Conservation (phyloP, 2,888 invertebrate genomes). For the Megaustenia siamemsis region DNA sequence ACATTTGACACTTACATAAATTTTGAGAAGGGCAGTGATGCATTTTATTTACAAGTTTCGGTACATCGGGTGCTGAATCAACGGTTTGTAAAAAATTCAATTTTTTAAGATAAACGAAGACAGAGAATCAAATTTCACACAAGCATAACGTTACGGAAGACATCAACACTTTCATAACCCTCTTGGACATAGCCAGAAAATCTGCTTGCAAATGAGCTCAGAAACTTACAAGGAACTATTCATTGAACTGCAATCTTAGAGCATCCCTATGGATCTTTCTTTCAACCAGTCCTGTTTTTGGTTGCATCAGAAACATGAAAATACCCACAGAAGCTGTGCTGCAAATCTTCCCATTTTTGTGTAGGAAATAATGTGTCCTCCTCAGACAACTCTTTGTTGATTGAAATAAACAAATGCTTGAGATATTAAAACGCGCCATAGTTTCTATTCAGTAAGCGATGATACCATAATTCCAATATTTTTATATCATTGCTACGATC, state of each 20-base stretch:
- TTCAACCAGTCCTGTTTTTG: neutral
- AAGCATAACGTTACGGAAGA: neutral
- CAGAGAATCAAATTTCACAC: neutral
- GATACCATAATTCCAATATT: too few relatives aligned
- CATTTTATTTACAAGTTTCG: neutral
- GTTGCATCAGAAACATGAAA: neutral
- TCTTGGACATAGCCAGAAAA: neutral
- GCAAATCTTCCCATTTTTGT: neutral
- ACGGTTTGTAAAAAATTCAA: neutral
- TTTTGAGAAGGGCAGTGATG: neutral
- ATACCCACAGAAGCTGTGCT: neutral
- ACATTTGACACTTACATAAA: too few relatives aligned
- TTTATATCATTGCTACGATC: too few relatives aligned
- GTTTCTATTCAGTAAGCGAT: too few relatives aligned
- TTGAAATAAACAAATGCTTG: too few relatives aligned
- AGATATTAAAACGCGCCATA: too few relatives aligned
- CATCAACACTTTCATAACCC: neutral
- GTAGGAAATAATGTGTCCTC: neutral
- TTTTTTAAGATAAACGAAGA: neutral
- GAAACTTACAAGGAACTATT: neutral
- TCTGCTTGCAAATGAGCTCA: neutral
- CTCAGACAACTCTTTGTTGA: neutral
- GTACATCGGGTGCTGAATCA: neutral
- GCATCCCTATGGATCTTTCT: neutral
- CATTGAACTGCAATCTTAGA: neutral